These are phyloP conservation scores for Euphydryas editha DNA, from an alignment of 2,888 invertebrate species.

Conservation along the genomic window DNA sequence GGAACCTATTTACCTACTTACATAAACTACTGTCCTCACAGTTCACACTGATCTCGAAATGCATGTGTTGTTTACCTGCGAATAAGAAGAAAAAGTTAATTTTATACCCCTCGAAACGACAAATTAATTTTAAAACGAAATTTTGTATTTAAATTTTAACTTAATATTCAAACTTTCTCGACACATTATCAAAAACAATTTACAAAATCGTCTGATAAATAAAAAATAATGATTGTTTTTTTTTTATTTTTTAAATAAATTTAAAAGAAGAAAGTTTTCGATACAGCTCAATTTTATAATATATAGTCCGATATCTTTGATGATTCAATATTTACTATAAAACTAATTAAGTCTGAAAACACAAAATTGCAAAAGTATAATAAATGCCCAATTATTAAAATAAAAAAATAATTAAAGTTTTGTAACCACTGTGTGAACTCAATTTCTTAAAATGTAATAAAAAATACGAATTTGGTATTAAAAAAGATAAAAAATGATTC, in stretches of 20 bases:
- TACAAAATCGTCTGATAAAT: background rate
- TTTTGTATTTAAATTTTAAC: background rate
- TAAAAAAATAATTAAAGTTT: too few species aligned
- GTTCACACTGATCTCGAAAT: conserved; percentile 25
- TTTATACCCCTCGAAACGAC: conserved; percentile 1
- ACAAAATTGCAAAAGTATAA: too few species aligned
- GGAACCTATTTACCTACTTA: conserved; percentile 37
- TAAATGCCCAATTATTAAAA: too few species aligned
- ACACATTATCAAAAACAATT: conserved; percentile 5
- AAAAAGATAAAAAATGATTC: too few species aligned
- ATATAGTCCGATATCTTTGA: background rate
- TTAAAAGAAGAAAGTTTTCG: background rate
- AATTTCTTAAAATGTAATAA: too few species aligned
- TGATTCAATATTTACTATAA: background rate
- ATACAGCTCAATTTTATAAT: background rate
- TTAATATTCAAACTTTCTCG: background rate
- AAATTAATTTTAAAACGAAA: background rate
- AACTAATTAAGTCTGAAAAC: too few species aligned
- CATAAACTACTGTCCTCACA: conserved; percentile 25
- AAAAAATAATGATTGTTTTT: background rate
- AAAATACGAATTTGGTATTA: too few species aligned
- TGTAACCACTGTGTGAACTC: too few species aligned
- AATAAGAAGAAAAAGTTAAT: conserved; percentile 33
- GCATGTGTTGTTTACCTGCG: conserved; percentile 42
- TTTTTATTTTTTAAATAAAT: background rate